These are phyloP conservation scores for Trogon surrucura DNA, from an alignment of 2,113 vertebrate genomes.

Conservation along the genomic window DNA sequence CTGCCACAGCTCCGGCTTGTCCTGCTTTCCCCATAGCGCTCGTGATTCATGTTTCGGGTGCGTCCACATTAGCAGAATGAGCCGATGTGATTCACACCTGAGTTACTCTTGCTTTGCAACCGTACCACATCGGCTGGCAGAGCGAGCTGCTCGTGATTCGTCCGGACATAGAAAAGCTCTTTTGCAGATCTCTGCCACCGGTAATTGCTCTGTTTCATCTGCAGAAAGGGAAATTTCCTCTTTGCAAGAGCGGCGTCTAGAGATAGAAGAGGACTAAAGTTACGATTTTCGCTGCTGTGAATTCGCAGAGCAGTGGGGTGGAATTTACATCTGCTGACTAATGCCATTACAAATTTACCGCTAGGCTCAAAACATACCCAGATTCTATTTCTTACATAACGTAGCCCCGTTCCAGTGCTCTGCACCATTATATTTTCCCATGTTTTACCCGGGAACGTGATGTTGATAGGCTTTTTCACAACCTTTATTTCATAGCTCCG, in stretches of 20 bases:
- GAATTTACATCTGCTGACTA: background rate
- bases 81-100: background rate
- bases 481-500: background rate
- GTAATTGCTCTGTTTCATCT: background rate
- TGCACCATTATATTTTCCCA: background rate
- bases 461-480: background rate
- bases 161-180: background rate
- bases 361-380: background rate
- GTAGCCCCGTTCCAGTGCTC: fast-evolving
- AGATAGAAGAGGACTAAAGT: background rate
- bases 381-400: background rate
- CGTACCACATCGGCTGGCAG: background rate
- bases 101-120: background rate
- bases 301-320: background rate
- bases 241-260: background rate
- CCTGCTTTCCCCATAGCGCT: background rate
- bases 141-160: background rate
- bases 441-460: background rate
- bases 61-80: background rate
- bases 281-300: background rate
- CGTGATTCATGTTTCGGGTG: background rate
- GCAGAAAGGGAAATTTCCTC: background rate
- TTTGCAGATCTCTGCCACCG: background rate
- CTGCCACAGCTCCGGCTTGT: background rate
- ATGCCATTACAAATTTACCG: background rate